These are phyloP conservation scores for Spinibarbus caldwelli DNA, from an alignment of 2,797 vertebrate species.

Conservation along the genomic window DNA sequence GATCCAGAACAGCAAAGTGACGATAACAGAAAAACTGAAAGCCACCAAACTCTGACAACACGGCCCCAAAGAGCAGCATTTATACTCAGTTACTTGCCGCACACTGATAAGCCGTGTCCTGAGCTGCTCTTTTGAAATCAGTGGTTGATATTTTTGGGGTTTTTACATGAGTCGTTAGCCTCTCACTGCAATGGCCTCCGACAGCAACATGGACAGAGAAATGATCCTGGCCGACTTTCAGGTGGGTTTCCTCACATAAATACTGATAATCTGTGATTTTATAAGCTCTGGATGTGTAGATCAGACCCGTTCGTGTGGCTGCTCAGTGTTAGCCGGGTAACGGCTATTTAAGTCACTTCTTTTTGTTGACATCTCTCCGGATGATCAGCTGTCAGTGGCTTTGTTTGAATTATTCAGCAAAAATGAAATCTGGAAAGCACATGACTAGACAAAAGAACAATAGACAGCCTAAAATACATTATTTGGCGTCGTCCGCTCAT, in stretches of 20 bases:
- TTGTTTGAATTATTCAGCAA: constrained; percentile 42
- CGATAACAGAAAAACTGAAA: constrained; percentile 65
- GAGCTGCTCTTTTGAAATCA: constrained; percentile 42
- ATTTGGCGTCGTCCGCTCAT: background rate
- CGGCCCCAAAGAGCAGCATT: constrained; percentile 53
- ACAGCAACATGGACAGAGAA: constrained; percentile 96
- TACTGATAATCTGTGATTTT: background rate
- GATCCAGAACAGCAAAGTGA: constrained; percentile 73
- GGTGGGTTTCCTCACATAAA: constrained; percentile 75
- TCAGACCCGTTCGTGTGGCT: background rate
- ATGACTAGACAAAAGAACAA: background rate
- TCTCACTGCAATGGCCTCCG: constrained; percentile 95
- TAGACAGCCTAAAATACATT: background rate
- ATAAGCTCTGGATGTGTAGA: background rate
- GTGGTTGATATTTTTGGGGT: constrained; percentile 39
- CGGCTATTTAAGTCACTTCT: constrained; percentile 9
- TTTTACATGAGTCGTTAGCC: constrained; percentile 70
- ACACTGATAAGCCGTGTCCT: constrained; percentile 54
- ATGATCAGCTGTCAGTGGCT: constrained; percentile 44
- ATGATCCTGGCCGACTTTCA: constrained; percentile 99
- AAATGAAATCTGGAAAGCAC: background rate
- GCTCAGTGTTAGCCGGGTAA: background rate
- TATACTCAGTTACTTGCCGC: constrained; percentile 40
- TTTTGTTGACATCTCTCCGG: constrained; percentile 31
- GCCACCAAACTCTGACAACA: constrained; percentile 56